These are phyloP conservation scores for Lateolabrax maculatus DNA, from an alignment of 2,797 vertebrate genomes.

Conservation along the genomic window DNA sequence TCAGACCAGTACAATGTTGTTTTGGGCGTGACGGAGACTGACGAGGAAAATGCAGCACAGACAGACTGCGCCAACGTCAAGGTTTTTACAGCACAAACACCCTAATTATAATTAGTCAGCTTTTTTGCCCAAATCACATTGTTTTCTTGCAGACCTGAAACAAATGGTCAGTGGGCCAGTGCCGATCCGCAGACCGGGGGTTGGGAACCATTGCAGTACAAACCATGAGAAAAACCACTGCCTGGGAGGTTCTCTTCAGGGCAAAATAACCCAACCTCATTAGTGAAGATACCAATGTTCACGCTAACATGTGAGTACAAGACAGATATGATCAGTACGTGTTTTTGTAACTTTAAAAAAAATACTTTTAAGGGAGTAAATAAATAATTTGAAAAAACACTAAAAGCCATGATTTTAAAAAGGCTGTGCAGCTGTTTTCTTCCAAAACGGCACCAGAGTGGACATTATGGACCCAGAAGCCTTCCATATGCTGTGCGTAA, in stretches of 20 bases:
- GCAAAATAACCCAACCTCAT: neutral
- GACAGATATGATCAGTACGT: neutral
- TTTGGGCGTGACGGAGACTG: too few species aligned
- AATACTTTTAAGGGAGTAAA: neutral
- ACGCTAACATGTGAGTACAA: neutral
- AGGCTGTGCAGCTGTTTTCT: neutral
- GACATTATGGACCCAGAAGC: neutral
- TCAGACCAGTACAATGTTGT: neutral
- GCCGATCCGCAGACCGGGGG: neutral
- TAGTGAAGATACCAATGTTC: neutral
- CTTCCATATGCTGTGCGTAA: neutral
- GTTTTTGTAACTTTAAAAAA: neutral
- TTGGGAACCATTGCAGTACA: neutral
- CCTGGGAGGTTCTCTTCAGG: neutral
- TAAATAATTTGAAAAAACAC: neutral
- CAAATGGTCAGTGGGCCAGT: neutral
- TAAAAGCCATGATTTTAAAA: neutral
- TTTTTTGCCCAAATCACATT: neutral
- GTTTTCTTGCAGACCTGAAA: neutral
- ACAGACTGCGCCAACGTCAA: neutral
- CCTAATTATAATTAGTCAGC: too few species aligned
- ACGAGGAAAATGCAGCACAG: neutral
- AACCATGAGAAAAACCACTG: neutral
- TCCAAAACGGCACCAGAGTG: slow-evolving; percentile 24
- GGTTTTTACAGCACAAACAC: neutral